These are phyloP conservation scores for Halocynthia roretzi DNA, from an alignment of 23 tunicate genomes.

Conservation along the genomic window DNA sequence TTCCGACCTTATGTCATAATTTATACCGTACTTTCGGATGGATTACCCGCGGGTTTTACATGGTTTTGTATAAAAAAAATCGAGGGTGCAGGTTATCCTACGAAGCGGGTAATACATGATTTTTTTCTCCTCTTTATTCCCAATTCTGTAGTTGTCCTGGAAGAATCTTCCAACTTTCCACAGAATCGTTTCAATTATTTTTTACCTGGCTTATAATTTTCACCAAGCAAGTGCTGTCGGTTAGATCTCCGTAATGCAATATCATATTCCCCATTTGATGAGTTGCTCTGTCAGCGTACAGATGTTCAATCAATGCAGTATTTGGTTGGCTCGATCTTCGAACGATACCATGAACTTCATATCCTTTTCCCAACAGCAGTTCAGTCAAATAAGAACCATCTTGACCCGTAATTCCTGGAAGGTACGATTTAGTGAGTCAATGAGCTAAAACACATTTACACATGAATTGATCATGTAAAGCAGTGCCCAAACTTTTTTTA, in stretches of 20 bases:
- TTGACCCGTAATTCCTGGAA: constrained; percentile 94
- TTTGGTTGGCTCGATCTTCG: constrained; percentile 87
- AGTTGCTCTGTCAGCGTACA: constrained; percentile 85
- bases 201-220: constrained; percentile 79
- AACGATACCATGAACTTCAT: constrained; percentile 94
- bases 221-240: constrained; percentile 93
- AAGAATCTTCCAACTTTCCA: not conserved
- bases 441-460: too few relatives aligned
- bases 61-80: too few relatives aligned
- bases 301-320: constrained; percentile 87
- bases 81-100: too few relatives aligned
- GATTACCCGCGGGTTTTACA: too few relatives aligned
- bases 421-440: not conserved
- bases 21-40: too few relatives aligned
- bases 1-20: too few relatives aligned
- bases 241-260: constrained; percentile 95
- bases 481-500: too few relatives aligned
- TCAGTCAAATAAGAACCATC: constrained; percentile 98
- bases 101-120: too few relatives aligned
- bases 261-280: constrained; percentile 87
- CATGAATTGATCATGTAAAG: too few relatives aligned
- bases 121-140: too few relatives aligned
- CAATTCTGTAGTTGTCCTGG: too few relatives aligned
- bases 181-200: not conserved
- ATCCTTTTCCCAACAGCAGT: constrained; percentile 75